A percentile compares a stretch with the other conserved stretches of the same genome.
phyloP scores from a whole-genome alignment of 53 echinoderm and acorn worm species.

The Henricia sp. region DNA sequence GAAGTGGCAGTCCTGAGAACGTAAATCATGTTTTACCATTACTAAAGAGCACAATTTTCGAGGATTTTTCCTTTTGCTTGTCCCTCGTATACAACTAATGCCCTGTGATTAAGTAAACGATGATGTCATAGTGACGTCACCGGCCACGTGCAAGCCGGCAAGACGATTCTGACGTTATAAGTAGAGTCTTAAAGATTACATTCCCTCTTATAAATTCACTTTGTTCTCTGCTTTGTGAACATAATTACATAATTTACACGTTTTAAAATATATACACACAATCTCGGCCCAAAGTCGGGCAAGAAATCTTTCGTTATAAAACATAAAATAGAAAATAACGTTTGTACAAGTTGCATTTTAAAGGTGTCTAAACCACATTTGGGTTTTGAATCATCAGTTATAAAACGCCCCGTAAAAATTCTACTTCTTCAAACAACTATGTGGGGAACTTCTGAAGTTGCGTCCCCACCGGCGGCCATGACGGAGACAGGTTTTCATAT shows the following conservation, averaged over 20 bases:
- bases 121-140: conserved; percentile 47
- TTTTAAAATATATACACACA: conserved; percentile 13
- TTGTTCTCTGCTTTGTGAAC: neutral
- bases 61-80: too few species aligned
- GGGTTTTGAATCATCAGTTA: too few species aligned
- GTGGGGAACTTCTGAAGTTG: too few species aligned
- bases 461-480: too few species aligned
- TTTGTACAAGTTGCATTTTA: conserved; percentile 45
- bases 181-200: neutral
- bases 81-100: neutral
- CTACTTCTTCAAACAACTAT: too few species aligned
- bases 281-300: neutral
- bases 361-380: neutral
- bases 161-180: conserved; percentile 34
- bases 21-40: too few species aligned
- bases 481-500: too few species aligned
- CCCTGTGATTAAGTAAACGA: neutral
- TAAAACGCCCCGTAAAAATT: too few species aligned
- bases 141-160: conserved; percentile 17
- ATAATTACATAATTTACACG: conserved; percentile 27
- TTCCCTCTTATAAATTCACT: neutral
- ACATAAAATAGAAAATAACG: conserved; percentile 32
- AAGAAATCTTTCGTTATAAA: neutral
- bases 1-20: too few species aligned
- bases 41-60: neutral